These are phyloP conservation scores for Protomyctophum bolini DNA, from an alignment of 2,113 vertebrate species.

Conservation along the genomic window DNA sequence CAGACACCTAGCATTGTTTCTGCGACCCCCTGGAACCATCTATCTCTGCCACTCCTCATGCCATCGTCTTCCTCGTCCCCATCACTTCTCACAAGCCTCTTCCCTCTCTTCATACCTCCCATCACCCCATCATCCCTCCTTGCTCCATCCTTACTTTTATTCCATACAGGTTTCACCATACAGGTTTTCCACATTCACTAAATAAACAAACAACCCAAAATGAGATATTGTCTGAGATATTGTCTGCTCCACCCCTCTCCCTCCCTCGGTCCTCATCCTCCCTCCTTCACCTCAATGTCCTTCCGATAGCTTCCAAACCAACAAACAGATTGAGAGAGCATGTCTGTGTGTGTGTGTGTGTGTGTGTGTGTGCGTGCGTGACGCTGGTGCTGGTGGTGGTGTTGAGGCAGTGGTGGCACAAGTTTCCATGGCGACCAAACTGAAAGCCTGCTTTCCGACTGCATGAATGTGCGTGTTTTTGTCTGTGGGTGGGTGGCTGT, in stretches of 20 bases:
- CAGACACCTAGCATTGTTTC: too few relatives aligned
- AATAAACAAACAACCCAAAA: too few relatives aligned
- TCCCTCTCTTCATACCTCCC: too few relatives aligned
- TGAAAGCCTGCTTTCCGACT: conserved; percentile 67
- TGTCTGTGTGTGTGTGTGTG: conserved; percentile 2
- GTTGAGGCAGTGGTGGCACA: neutral
- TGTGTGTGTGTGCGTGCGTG: neutral
- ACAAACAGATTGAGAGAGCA: conserved; percentile 72
- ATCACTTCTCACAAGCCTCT: too few relatives aligned
- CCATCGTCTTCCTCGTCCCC: too few relatives aligned
- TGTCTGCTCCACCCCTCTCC: conserved; percentile 11
- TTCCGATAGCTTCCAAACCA: conserved; percentile 28
- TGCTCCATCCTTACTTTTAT: too few relatives aligned
- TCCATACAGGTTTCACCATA: too few relatives aligned
- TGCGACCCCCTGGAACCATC: too few relatives aligned
- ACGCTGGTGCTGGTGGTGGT: conserved; percentile 17
- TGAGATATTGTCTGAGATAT: too few relatives aligned
- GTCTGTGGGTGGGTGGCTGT: neutral
- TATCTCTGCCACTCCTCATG: too few relatives aligned
- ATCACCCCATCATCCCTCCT: too few relatives aligned
- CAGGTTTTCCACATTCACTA: too few relatives aligned
- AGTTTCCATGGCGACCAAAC: conserved; percentile 76
- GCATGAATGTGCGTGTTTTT: neutral
- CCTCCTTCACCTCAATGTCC: neutral
- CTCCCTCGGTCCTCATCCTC: neutral